phyloP scores from a whole-genome alignment of 2,888 invertebrate species.

The Elysia crispata region DNA sequence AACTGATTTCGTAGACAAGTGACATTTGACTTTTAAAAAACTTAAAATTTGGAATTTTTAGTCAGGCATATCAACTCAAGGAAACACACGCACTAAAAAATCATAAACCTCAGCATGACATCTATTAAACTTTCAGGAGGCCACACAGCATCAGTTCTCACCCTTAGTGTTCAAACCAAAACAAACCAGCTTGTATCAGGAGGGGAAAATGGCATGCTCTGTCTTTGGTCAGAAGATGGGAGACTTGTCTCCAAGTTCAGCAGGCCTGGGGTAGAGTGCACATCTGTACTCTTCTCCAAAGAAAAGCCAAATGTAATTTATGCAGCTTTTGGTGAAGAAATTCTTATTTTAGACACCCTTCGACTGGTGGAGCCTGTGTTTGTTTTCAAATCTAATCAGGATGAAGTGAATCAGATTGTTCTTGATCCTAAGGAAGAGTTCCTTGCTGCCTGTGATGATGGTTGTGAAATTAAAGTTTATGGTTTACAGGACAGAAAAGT shows the following conservation, averaged over 20 bases:
- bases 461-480: constrained; percentile 72
- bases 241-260: constrained; percentile 57
- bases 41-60: too few species aligned
- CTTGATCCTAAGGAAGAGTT: constrained; percentile 71
- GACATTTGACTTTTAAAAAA: too few species aligned
- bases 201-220: constrained; percentile 67
- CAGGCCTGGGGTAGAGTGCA: constrained; percentile 64
- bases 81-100: background rate
- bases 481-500: constrained; percentile 68
- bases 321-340: constrained; percentile 64
- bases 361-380: constrained; percentile 61
- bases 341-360: constrained; percentile 58
- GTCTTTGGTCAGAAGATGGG: constrained; percentile 64
- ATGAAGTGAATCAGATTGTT: constrained; percentile 74
- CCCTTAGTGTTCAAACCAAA: constrained; percentile 62
- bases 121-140: constrained; percentile 57
- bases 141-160: constrained; percentile 64
- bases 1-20: too few species aligned
- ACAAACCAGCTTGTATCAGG: constrained; percentile 63
- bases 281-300: constrained; percentile 66
- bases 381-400: constrained; percentile 66
- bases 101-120: constrained; percentile 19
- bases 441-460: constrained; percentile 74
- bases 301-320: constrained; percentile 66
- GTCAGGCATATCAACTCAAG: background rate